Percentiles rank a stretch among this genome's conserved stretches.
Conservation (phyloP, 2,888 invertebrate genomes). For the Nemoura dubitans region DNA sequence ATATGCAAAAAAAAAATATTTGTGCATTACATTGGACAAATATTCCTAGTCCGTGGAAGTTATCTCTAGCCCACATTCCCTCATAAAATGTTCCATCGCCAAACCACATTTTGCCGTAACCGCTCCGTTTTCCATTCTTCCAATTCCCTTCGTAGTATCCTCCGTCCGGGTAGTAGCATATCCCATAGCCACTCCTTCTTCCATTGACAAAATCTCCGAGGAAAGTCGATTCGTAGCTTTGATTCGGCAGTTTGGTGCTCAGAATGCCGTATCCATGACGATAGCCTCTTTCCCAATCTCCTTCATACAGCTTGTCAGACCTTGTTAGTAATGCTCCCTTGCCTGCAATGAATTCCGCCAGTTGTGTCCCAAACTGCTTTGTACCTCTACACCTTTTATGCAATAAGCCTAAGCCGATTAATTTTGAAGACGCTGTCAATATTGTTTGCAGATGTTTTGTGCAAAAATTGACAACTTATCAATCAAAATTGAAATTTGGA, state of each 20-base stretch:
- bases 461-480: too few species aligned
- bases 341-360: constrained; percentile 57
- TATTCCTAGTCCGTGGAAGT: constrained; percentile 65
- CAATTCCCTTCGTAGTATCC: constrained; percentile 69
- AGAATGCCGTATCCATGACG: constrained; percentile 70
- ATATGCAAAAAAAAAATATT: not conserved
- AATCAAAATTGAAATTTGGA: too few species aligned
- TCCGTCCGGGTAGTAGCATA: constrained; percentile 56
- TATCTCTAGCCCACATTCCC: constrained; percentile 67
- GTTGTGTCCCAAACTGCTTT: too few species aligned
- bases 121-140: constrained; percentile 63
- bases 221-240: constrained; percentile 63
- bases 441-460: too few species aligned
- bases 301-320: constrained; percentile 68
- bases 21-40: constrained; percentile 62
- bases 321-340: constrained; percentile 64
- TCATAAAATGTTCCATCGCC: constrained; percentile 67
- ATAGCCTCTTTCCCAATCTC: constrained; percentile 66
- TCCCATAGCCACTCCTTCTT: constrained; percentile 69
- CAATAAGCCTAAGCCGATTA: too few species aligned
- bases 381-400: too few species aligned
- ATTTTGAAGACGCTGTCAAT: too few species aligned
- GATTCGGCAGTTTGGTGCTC: constrained; percentile 58
- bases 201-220: constrained; percentile 70
- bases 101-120: constrained; percentile 68